phyloP scores from a whole-genome alignment of 2,888 invertebrate genomes.

The Tenthredo distinguenda region DNA sequence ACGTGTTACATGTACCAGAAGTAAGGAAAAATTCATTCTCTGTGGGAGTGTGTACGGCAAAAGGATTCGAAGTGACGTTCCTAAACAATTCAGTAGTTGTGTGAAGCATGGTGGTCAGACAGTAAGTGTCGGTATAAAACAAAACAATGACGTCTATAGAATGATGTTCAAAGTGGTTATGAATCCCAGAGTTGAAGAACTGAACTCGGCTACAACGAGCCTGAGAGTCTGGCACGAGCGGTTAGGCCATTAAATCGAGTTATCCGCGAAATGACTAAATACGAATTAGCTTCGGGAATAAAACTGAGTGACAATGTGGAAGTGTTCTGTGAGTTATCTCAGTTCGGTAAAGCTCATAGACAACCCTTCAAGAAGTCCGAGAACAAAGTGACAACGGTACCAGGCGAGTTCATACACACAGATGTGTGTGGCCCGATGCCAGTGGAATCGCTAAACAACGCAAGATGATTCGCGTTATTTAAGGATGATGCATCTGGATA shows the following conservation, averaged over 20 bases:
- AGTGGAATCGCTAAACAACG: constrained; percentile 61
- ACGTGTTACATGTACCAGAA: constrained; percentile 63
- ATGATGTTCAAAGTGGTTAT: constrained; percentile 45
- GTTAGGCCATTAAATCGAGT: constrained; percentile 55
- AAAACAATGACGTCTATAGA: constrained; percentile 47
- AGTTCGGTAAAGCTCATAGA: constrained; percentile 61
- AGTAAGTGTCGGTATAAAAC: constrained; percentile 51
- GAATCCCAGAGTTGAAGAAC: not conserved
- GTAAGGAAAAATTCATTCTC: constrained; percentile 63
- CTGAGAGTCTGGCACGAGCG: constrained; percentile 60
- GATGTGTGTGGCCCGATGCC: constrained; percentile 64
- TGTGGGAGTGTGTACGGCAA: constrained; percentile 57
- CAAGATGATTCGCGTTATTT: constrained; percentile 64
- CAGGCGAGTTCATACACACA: constrained; percentile 62
- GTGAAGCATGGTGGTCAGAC: not conserved
- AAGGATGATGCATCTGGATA: constrained; percentile 64
- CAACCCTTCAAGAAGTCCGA: constrained; percentile 58
- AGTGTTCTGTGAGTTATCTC: constrained; percentile 63
- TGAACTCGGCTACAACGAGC: constrained; percentile 43
- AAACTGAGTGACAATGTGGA: constrained; percentile 52
- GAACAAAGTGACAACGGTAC: constrained; percentile 52
- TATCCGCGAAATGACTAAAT: constrained; percentile 47
- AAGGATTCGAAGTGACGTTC: constrained; percentile 55
- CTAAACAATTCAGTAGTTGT: not conserved
- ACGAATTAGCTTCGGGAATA: constrained; percentile 52